Base-by-base conservation (phyloP, 2,797 vertebrate species). In the Pseudochirops cupreus region DNA sequence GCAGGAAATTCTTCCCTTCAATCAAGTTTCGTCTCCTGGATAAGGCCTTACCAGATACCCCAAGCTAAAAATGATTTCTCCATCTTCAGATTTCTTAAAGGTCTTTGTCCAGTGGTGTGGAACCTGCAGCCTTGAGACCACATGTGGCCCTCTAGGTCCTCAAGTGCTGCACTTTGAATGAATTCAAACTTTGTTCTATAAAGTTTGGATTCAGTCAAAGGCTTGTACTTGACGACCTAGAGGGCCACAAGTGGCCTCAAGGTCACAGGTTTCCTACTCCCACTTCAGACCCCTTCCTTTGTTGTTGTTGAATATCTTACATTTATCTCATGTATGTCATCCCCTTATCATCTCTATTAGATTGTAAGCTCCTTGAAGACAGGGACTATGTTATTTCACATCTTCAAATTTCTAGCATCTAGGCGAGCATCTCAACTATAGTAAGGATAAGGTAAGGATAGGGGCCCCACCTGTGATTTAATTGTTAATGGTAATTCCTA, bases 271-370 rank as follows among this genome's bases (percentile, higher is more conserved):
- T 26, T 1, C 1, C 56, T 21, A 57, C 21, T 24, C 56, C 1
- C 24, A 26, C 21, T 57, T 67, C n/a, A 57, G 28, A 91, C 58
- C 54, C 3, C 29, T 28, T 90, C 28, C 55, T 93, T 50, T 39
- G 31, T 91, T 97, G 56, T 93, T 82, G 29, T 59, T 26, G 13
- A 74, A 74, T 62, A 33, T 95, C 14, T 33, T 62, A 7, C 92
- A 13, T 91, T 93, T 95, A 57, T 58, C 11, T 90, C 29, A 57
- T 58, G 50, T 50, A 10, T 93, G n/a, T 91, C 52, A 12, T 1
- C 52, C 28, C 95, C 39, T 58, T 28, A 31, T 74, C 33, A 67
- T 67, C 18, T 18, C 67, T 74, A 39, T 74, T 74, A 39, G 33
- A 12, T 39, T 91, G 54, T 92, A 95, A 94, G 91, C 91, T 94